These are phyloP conservation scores for Amblyornis subalaris DNA, from an alignment of 2,113 vertebrate species.

Conservation along the genomic window DNA sequence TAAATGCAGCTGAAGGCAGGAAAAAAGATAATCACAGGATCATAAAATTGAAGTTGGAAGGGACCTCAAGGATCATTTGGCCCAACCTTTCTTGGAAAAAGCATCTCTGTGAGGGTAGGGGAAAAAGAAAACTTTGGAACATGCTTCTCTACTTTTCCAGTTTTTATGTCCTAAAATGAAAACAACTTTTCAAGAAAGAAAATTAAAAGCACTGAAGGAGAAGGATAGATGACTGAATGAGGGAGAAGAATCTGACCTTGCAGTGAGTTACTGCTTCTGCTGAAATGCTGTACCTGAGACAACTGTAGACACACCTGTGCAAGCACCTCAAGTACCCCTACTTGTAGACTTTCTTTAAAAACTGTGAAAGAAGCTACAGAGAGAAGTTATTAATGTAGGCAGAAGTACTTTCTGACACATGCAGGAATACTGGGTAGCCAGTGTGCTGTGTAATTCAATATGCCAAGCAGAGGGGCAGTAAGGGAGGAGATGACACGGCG, in stretches of 20 bases:
- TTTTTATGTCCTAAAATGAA: background rate
- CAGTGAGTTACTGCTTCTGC: background rate
- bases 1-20: background rate
- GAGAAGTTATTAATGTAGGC: background rate
- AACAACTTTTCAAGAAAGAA: background rate
- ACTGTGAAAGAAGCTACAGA: background rate
- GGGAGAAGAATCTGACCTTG: background rate
- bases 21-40: background rate
- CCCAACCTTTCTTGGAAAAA: background rate
- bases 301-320: too few relatives aligned
- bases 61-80: background rate
- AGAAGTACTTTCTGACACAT: background rate
- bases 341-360: background rate
- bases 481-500: background rate
- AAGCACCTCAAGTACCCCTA: background rate
- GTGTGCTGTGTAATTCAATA: background rate
- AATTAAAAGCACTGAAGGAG: background rate
- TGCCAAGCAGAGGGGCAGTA: background rate
- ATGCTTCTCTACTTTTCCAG: background rate
- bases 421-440: background rate
- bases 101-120: accelerated
- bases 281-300: background rate
- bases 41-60: background rate
- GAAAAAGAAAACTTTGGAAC: background rate
- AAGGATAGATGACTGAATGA: background rate